Base-by-base conservation (phyloP, 2,888 invertebrate genomes). In the Gasteruption jaculator region DNA sequence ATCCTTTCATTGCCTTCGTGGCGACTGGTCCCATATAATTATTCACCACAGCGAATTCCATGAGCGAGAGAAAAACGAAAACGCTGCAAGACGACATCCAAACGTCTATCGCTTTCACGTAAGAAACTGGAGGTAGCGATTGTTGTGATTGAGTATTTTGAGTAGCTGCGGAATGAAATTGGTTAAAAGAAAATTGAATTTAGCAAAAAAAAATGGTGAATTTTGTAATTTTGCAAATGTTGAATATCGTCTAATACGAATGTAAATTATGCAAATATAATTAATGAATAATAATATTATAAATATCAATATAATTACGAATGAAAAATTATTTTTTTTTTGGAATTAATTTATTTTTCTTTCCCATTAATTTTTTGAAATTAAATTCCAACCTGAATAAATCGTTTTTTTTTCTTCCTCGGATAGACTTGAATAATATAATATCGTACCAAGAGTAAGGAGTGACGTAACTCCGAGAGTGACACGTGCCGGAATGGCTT, bases 61-160 rank as follows among this genome's bases (percentile, higher is more conserved):
- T 90, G 20, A 90, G 76, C 0, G 90, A 90, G 38, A 91, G 78
- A 66, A 91, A 91, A n/a, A 91, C 91, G 70, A 91, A 91, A 11
- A 91, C 87, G 2, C 91, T 90, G 66, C 90, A 91, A 1, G 88
- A 89, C 0, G 89, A 91, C 91, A 90, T 91, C 89, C 89, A 91
- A 0, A 90, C 86, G 65, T 91, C 92, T 38, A 92, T 91, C 0
- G 91, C 91, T 72, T 92, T 92, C 1, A 92, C 90, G 69, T 92
- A 92, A 0, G 91, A 91, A 0, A 92, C 92, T 0, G 91, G 90
- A 0, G 91, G 92, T 52, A 92, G 74, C 11, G 85, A 87, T 60
- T 91, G 86, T 63, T 91, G 91, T 0, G 91, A 91, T 63, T 91
- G 91, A 0, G 91, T 91, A 70, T 91, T 91, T 75, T 92, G 92